Percentiles rank a stretch among this genome's conserved stretches.
Evolutionary conservation across 1,140 invertebrate genomes (phyloP).

Genomic region (Bombus confusus): DNA sequence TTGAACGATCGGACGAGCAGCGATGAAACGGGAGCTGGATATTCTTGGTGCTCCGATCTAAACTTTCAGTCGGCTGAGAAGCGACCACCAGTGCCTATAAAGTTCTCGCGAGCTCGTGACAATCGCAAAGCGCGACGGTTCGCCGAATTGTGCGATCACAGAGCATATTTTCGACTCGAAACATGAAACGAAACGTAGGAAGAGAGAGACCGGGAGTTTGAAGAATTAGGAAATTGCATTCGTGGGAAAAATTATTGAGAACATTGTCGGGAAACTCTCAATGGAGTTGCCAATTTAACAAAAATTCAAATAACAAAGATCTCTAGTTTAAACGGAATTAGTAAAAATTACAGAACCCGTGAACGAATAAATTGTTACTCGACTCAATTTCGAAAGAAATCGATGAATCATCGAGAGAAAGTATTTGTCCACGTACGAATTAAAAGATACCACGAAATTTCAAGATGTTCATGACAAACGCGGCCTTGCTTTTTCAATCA

Average conservation of each 20-base stretch:
- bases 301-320: background rate
- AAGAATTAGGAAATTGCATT: no score
- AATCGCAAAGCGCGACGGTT: background rate
- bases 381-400: no score
- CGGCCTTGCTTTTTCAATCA: fast-evolving
- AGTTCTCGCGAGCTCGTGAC: background rate
- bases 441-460: no score
- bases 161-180: no score
- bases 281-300: background rate
- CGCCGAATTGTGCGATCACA: no score
- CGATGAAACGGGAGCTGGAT: slow-evolving; percentile 25
- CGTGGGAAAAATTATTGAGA: no score
- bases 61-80: slow-evolving; percentile 7
- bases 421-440: fast-evolving
- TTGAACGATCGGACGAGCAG: slow-evolving; percentile 30
- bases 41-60: slow-evolving; percentile 22
- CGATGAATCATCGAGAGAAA: no score
- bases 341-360: background rate
- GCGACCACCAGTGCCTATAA: slow-evolving; percentile 5
- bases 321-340: background rate
- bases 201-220: no score
- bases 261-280: no score
- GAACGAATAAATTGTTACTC: background rate
- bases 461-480: no score
- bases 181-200: no score